phyloP scores from a whole-genome alignment of 64 coral and sea anemone species.

The Hydrozoanthus tunicans region DNA sequence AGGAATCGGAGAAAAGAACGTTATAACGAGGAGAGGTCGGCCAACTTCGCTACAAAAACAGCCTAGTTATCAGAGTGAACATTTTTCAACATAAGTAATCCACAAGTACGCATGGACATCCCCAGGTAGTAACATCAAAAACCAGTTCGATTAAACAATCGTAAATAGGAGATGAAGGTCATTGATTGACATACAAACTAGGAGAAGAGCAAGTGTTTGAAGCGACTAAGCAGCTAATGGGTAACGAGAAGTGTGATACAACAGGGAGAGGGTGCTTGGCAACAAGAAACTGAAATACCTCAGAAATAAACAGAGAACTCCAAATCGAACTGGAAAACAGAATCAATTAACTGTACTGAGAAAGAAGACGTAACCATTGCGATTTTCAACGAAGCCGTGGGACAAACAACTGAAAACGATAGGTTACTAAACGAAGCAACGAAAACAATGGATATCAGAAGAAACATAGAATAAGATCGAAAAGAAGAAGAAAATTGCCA shows the following conservation, averaged over 20 bases:
- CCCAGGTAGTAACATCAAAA: background rate
- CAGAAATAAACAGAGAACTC: constrained; percentile 44
- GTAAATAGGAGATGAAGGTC: background rate
- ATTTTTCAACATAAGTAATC: background rate
- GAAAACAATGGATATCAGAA: constrained; percentile 1
- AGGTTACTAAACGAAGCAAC: constrained; percentile 4
- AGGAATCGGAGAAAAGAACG: background rate
- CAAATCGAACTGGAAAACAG: constrained; percentile 41
- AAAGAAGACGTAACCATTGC: background rate
- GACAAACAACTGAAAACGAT: background rate
- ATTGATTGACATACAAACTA: background rate
- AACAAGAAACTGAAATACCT: constrained; percentile 11
- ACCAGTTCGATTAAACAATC: background rate
- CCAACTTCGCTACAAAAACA: background rate
- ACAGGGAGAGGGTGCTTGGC: background rate
- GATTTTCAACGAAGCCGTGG: constrained; percentile 10
- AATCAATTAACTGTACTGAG: constrained; percentile 35
- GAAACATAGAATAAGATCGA: constrained; percentile 7
- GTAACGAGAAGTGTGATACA: background rate
- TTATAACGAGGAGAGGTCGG: background rate
- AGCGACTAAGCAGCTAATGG: background rate
- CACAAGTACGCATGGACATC: constrained; percentile 25
- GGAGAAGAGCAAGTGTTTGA: background rate
- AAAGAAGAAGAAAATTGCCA: background rate
- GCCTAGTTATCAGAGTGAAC: background rate